Conservation (phyloP, 2,888 invertebrate genomes). For the Neuroscelio doddi region DNA sequence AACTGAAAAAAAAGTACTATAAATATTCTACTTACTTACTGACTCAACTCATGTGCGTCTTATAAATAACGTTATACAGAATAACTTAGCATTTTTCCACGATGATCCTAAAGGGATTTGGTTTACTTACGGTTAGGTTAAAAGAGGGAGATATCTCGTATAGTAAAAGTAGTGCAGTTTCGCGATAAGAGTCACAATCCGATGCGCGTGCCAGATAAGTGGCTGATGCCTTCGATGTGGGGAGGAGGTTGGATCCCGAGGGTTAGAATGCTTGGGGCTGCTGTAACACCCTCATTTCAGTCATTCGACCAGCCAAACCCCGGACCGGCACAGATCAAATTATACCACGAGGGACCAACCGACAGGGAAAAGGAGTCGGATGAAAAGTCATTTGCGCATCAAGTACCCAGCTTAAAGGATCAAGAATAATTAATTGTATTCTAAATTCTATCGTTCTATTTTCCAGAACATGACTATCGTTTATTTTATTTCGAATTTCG, state of each 20-base stretch:
- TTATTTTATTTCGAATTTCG: background rate
- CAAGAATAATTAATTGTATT: slow-evolving; percentile 51
- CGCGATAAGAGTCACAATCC: slow-evolving; percentile 72
- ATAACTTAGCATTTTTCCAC: slow-evolving; percentile 49
- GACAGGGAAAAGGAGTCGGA: slow-evolving; percentile 35
- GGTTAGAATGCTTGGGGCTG: slow-evolving; percentile 44
- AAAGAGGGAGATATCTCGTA: slow-evolving; percentile 47
- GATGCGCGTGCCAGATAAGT: slow-evolving; percentile 73
- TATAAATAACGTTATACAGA: too few species aligned
- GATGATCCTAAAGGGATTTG: slow-evolving; percentile 53
- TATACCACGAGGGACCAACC: slow-evolving; percentile 55
- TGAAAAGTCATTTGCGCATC: slow-evolving; percentile 70
- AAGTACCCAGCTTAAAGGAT: slow-evolving; percentile 69
- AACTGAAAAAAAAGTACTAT: too few species aligned
- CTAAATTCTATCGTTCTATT: background rate
- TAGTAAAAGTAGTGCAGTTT: slow-evolving; percentile 70
- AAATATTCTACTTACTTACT: too few species aligned
- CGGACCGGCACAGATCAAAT: slow-evolving; percentile 62
- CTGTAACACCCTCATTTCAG: slow-evolving; percentile 61
- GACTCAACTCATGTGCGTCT: too few species aligned
- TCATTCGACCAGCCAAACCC: slow-evolving; percentile 52
- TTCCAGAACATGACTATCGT: slow-evolving; percentile 10
- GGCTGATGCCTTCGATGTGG: slow-evolving; percentile 66
- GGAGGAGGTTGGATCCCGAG: slow-evolving; percentile 54
- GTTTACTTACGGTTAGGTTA: slow-evolving; percentile 49